A percentile compares a stretch with the other conserved stretches of the same genome.
Conservation (phyloP, 2,113 vertebrate species). For the Platycercus adscitus region DNA sequence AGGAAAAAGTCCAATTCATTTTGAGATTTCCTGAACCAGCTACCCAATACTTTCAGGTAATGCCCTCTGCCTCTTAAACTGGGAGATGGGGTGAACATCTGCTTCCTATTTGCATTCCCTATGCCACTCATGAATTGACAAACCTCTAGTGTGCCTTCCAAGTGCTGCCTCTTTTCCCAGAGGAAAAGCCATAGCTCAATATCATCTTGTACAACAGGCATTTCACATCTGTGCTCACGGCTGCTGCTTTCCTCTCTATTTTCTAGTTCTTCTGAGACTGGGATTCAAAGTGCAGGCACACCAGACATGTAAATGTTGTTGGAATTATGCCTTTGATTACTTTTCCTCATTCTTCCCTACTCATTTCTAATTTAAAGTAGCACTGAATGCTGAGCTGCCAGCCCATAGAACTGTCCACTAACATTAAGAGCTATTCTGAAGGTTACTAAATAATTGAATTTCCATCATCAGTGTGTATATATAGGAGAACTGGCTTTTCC, state of each 20-base stretch:
- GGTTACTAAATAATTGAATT: constrained; percentile 48
- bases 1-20: neutral
- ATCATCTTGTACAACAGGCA: neutral
- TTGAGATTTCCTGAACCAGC: neutral
- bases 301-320: neutral
- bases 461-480: constrained; percentile 13
- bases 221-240: neutral
- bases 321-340: neutral
- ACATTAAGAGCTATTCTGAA: constrained; percentile 6
- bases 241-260: neutral
- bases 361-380: neutral
- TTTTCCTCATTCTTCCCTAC: neutral
- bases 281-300: neutral
- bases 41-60: neutral
- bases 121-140: neutral
- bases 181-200: neutral
- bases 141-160: neutral
- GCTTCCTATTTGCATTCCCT: neutral
- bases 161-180: neutral
- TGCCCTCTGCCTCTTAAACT: neutral
- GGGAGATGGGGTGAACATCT: neutral
- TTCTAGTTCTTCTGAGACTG: neutral
- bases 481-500: constrained; percentile 13
- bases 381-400: neutral
- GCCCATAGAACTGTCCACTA: neutral